Conservation (phyloP, 2,797 vertebrate genomes). For the Lithobates pipiens region DNA sequence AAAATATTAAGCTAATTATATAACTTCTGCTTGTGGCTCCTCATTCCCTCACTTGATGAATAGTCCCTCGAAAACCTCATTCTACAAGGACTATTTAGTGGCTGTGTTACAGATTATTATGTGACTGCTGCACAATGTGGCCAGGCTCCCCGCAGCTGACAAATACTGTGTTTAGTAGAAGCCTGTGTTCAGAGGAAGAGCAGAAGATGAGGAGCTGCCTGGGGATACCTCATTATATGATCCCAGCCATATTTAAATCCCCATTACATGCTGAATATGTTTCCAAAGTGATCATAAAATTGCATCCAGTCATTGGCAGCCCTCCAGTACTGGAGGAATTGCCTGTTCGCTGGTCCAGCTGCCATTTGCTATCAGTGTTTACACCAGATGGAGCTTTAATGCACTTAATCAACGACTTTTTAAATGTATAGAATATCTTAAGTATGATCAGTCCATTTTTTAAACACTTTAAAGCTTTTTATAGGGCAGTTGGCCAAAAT, state of each 20-base stretch:
- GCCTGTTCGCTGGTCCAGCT: slow-evolving; percentile 70
- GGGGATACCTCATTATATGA: slow-evolving; percentile 68
- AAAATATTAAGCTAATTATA: slow-evolving; percentile 49
- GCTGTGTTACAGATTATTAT: not conserved
- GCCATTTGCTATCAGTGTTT: slow-evolving; percentile 74
- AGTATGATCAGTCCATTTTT: slow-evolving; percentile 25
- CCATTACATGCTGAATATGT: slow-evolving; percentile 70
- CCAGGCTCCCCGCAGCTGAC: slow-evolving; percentile 56
- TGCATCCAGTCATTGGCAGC: slow-evolving; percentile 73
- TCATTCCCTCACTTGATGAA: slow-evolving; percentile 42
- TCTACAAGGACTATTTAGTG: slow-evolving; percentile 35
- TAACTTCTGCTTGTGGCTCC: slow-evolving; percentile 28
- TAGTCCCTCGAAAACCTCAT: slow-evolving; percentile 15
- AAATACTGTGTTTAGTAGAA: slow-evolving; percentile 54
- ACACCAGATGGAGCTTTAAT: slow-evolving; percentile 74
- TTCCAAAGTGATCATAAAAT: slow-evolving; percentile 74
- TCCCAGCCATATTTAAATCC: slow-evolving; percentile 70
- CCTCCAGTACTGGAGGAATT: slow-evolving; percentile 73
- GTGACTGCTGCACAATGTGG: slow-evolving; percentile 23
- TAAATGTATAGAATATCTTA: slow-evolving; percentile 65
- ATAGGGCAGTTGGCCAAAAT: not conserved
- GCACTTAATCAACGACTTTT: slow-evolving; percentile 73
- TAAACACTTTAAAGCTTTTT: not conserved
- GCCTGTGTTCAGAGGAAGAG: slow-evolving; percentile 48
- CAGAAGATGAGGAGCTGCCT: slow-evolving; percentile 51